Evolutionary conservation across 2,888 invertebrate species (phyloP), one percentile per base, ranked within the genome.

Genomic region (Xestoiulus laeticollis): DNA sequence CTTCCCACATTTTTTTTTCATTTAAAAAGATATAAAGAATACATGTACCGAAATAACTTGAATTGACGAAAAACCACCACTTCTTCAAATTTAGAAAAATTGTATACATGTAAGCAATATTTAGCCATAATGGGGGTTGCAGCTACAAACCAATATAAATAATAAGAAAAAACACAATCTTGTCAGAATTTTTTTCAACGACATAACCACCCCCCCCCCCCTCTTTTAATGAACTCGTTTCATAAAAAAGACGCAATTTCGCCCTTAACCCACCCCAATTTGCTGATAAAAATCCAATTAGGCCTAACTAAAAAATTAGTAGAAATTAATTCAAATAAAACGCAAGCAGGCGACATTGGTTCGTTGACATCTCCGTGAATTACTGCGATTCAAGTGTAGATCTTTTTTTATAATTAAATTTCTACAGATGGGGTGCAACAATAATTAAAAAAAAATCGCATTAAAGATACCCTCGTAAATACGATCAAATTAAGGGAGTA

Each of bases 241-340:
- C 16, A 26, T 53, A 8, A 22, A 22, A 22, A 4, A 68, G 26
- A 26, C 26, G 22, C 68, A 68, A 22, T 68, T 68, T 22, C 68
- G 5, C 26, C 12, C 14, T 48, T 3, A 26, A 10, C 30, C 78
- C 78, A 14, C 26, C 78, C 78, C 30, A 78, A 30, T 30, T 30
- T 30, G 30, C 78, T 30, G 78, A 78, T 78, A 78, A 78, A 78
- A 78, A 78, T 78, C 78, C 78, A 78, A 78, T 78, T 78, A 78
- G 78, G 78, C 30, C 30, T 30, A 78, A 78, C 26, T 78, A 78
- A 30, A 48, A 30, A 78, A 78, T 78, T 78, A 78, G 78, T 30
- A 78, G 78, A 78, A 78, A 78, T 78, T 78, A 78, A 78, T 78
- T 26, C 30, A 78, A 78, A 78, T 78, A 12, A 78, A 78, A 22